These are phyloP conservation scores for Cynoglossus semilaevis DNA, from an alignment of 2,113 vertebrate species.

Conservation along the genomic window DNA sequence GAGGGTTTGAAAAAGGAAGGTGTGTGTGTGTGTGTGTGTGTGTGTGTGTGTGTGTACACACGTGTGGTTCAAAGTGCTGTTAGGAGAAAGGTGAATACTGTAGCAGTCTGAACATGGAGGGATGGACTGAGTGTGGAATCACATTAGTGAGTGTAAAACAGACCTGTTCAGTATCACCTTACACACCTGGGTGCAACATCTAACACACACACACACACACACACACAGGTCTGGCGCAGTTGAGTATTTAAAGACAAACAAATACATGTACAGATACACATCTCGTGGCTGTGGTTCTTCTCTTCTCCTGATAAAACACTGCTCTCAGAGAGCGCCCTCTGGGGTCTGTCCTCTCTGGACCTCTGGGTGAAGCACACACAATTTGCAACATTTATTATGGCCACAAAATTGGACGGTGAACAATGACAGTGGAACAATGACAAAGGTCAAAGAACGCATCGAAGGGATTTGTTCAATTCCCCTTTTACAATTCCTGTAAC, in stretches of 20 bases:
- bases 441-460: too few species aligned
- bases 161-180: conserved; percentile 45
- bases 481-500: too few species aligned
- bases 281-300: conserved; percentile 49
- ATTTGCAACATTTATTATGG: too few species aligned
- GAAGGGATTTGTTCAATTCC: too few species aligned
- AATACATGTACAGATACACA: conserved; percentile 46
- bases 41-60: conserved; percentile 25
- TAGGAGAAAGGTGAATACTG: conserved; percentile 11
- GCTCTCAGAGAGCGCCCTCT: conserved; percentile 26
- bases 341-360: conserved; percentile 37
- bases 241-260: neutral
- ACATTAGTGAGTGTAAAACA: conserved; percentile 38
- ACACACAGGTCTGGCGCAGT: too few species aligned
- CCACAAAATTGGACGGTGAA: too few species aligned
- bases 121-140: conserved; percentile 36
- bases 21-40: conserved; percentile 29
- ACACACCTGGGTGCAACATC: conserved; percentile 14
- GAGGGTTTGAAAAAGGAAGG: conserved; percentile 37
- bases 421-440: too few species aligned
- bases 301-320: too few species aligned
- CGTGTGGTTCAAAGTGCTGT: conserved; percentile 28
- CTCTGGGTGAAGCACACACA: conserved; percentile 2
- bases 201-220: conserved; percentile 8
- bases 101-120: conserved; percentile 33